phyloP scores from a whole-genome alignment of 2,797 vertebrate species.

The Malurus splendens region DNA sequence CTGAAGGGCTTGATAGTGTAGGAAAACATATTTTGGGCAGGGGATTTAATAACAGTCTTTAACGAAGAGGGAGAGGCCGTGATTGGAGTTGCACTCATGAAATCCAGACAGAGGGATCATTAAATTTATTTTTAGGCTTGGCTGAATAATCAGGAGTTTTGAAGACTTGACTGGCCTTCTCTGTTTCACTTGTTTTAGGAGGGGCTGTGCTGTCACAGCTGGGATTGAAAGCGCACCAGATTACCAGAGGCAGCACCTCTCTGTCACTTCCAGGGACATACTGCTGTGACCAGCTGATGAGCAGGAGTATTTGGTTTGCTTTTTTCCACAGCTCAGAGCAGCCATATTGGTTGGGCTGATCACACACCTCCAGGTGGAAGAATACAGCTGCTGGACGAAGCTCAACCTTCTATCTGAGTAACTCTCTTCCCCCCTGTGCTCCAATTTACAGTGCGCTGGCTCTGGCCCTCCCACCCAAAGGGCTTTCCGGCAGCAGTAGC shows the following conservation, averaged over 20 bases:
- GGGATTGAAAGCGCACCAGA: not conserved
- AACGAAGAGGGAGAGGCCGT: not conserved
- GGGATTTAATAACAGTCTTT: conserved; percentile 36
- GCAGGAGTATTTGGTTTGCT: not conserved
- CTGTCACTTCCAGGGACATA: not conserved
- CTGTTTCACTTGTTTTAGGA: not conserved
- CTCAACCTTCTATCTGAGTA: not conserved
- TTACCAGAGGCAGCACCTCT: not conserved
- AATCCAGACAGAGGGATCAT: conserved; percentile 4
- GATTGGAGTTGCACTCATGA: not conserved
- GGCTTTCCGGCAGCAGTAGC: not conserved
- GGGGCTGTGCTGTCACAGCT: not conserved
- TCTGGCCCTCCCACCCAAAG: not conserved
- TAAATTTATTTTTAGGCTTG: conserved; percentile 55
- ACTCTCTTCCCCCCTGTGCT: accelerated
- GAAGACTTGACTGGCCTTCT: not conserved
- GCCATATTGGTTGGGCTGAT: not conserved
- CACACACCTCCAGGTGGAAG: not conserved
- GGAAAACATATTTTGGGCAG: not conserved
- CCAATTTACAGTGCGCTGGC: accelerated
- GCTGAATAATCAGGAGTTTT: not conserved
- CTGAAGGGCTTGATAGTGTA: not conserved
- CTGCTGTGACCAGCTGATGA: not conserved
- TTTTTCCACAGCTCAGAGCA: not conserved
- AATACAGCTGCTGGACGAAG: not conserved